Conservation (phyloP, 2,113 vertebrate genomes). For the Lipophrys pholis region DNA sequence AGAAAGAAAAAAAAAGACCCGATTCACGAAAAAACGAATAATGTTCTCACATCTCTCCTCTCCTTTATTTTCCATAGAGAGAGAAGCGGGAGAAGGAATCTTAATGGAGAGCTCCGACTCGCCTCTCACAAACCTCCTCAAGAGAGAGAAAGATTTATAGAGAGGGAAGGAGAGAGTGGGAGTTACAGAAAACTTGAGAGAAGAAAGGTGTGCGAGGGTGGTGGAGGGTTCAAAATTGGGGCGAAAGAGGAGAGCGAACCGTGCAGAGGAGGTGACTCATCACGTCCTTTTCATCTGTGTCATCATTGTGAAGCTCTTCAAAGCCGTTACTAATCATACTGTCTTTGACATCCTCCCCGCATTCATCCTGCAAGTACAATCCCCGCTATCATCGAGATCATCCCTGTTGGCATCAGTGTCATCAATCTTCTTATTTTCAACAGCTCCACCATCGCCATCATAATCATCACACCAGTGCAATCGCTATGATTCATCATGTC, state of each 20-base stretch:
- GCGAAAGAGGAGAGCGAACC: constrained; percentile 8
- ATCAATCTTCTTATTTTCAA: constrained; percentile 24
- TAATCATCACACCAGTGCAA: background rate
- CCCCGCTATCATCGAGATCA: constrained; percentile 14
- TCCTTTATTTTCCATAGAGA: constrained; percentile 55
- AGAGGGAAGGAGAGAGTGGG: background rate
- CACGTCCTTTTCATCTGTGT: constrained; percentile 39
- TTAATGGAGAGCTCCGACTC: constrained; percentile 53
- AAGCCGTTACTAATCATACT: constrained; percentile 26
- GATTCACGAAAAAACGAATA: constrained; percentile 20
- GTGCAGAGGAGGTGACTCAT: constrained; percentile 52
- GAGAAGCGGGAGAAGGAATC: constrained; percentile 49
- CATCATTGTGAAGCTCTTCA: background rate
- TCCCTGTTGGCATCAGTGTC: constrained; percentile 20
- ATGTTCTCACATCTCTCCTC: constrained; percentile 53
- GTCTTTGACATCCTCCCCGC: constrained; percentile 19
- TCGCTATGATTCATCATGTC: background rate
- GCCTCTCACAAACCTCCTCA: constrained; percentile 11
- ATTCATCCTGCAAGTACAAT: constrained; percentile 11
- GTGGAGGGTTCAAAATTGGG: constrained; percentile 12
- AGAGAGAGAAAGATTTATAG: background rate
- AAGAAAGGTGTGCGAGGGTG: background rate
- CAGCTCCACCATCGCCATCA: background rate
- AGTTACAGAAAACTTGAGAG: background rate
- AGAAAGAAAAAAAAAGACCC: constrained; percentile 34